Base-by-base conservation (phyloP, 1,140 invertebrate species). In the Caenorhabditis tropicalis region DNA sequence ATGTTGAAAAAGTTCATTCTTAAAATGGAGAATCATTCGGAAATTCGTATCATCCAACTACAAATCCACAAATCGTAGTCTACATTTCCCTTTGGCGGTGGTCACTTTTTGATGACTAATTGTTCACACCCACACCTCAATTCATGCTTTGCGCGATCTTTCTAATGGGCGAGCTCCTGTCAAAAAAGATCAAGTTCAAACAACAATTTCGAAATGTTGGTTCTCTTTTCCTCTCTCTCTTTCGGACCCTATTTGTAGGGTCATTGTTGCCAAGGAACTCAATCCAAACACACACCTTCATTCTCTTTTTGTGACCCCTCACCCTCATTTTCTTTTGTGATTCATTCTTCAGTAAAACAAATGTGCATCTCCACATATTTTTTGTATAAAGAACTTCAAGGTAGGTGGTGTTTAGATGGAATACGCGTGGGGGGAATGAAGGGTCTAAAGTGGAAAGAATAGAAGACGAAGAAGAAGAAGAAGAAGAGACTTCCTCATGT, bases 181-280 rank as follows among this genome's bases (percentile, higher is more conserved):
- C 65, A 74, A 74, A 74, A 74, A 74, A 65, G 65, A 74, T 74
- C 65, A 74, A 74, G 65, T 43, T 74, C 65, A 74, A 74, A 74
- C 65, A 74, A 12, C 65, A 74, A 74, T 74, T 74, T 74, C 65
- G 65, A 74, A 74, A 74, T 74, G 27, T 43, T 31, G 24, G 53
- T 43, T 43, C 39, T 12, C 12, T 43, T 31, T 15, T 46, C 65
- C 65, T 19, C 65, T 36, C 12, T 6, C n/a, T 43, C 19, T 21
- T 12, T 33, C 19, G 58, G 15, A 9, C 65, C 65, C 2, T 31
- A 43, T 56, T 24, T 74, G 65, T 43, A 74, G 65, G 36, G 65
- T 74, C n/a, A 74, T 4, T 43, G 65, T 74, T 74, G 65, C 36
- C 65, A 74, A 74, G 65, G 65, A 6, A n/a, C 33, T 6, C 33